Conservation (phyloP, 2,888 invertebrate species). For the Schrankia costaestrigalis region DNA sequence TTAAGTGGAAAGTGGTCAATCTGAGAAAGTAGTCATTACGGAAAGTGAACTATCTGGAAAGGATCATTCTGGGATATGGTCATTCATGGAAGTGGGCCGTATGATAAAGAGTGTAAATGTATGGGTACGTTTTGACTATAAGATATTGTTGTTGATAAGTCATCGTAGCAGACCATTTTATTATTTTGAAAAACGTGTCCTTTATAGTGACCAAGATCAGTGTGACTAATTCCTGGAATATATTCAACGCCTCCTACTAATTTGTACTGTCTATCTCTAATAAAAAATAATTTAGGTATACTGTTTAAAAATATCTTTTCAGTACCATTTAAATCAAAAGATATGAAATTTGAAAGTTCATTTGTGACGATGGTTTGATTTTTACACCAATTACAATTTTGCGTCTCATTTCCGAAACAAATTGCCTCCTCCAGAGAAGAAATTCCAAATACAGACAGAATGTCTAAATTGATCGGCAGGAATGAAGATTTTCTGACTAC, state of each 20-base stretch:
- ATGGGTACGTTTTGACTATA: neutral
- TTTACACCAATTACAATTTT: too few species aligned
- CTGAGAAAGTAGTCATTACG: too few species aligned
- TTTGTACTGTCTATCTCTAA: conserved; percentile 1
- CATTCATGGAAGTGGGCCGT: too few species aligned
- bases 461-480: neutral
- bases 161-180: neutral
- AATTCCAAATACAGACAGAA: neutral
- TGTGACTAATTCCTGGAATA: neutral
- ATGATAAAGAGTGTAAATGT: neutral
- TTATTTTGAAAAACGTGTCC: neutral
- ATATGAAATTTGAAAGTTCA: too few species aligned
- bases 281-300: neutral
- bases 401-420: too few species aligned
- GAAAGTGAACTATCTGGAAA: too few species aligned
- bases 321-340: too few species aligned
- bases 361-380: too few species aligned
- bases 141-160: neutral
- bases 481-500: neutral
- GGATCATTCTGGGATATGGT: too few species aligned
- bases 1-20: too few species aligned
- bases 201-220: conserved; percentile 1
- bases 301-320: neutral
- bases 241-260: conserved; percentile 1
- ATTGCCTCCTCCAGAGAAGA: neutral